Evolutionary conservation across 2,797 vertebrate species (phyloP), one percentile per base, ranked within the genome.

Genomic region (Chiloscyllium punctatum): DNA sequence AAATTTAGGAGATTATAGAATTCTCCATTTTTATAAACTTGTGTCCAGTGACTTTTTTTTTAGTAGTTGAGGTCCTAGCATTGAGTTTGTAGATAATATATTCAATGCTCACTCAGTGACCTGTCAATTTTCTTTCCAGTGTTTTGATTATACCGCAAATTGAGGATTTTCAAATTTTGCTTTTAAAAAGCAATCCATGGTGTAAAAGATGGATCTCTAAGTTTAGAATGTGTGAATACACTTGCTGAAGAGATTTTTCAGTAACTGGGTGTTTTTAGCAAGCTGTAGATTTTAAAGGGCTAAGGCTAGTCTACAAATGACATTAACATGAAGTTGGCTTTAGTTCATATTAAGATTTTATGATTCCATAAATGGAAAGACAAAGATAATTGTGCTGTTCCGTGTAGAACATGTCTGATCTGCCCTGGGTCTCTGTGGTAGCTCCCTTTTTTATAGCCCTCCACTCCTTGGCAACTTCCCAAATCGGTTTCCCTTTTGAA

Each of bases 1-100:
- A 96, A 96, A n/a, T n/a, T 96, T 86, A 94, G 96, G 15, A 86
- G 96, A 96, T 97, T 97, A 9, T 57, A 57, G 71, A 6, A 74
- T 74, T 74, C 30, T 74, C 27, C 9, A 9, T 30, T 11, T 9
- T 74, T 33, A 21, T 72, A 77, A 77, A 30, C 25, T 74, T 77
- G 74, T 15, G 74, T 77, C 74, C 11, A n/a, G 74, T 77, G 74
- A 57, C 11, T 77, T 11, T 77, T n/a, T 77, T 69, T 71, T 77
- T 1, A 48, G n/a, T 77, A 33, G 30, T n/a, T n/a, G 33, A 77
- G 30, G 74, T 11, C 74, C 33, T 11, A 33, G 72, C 30, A 77
- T 77, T 33, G 8, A 77, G 74, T 30, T 30, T n/a, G n/a, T n/a
- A 13, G 74, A 11, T 77, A 33, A 11, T 77, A n/a, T 30, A 77